Percentiles rank a stretch among this genome's conserved stretches.
phyloP scores from a whole-genome alignment of 92 coral and sea anemone genomes.

The Porites lobata region DNA sequence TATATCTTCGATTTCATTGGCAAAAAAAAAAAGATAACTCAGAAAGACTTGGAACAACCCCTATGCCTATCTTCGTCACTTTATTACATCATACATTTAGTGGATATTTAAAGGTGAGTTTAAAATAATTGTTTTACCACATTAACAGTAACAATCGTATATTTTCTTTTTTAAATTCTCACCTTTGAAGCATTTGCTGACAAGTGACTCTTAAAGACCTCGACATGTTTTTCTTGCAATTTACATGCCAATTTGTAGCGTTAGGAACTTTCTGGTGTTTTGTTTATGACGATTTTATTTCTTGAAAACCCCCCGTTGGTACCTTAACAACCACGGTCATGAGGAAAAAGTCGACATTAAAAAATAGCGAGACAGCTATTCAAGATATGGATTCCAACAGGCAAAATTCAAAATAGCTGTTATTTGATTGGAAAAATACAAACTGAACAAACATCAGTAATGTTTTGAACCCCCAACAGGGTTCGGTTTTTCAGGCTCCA shows the following conservation, averaged over 20 bases:
- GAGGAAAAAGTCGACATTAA: neutral
- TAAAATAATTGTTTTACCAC: no score
- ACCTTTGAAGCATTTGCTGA: neutral
- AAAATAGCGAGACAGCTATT: neutral
- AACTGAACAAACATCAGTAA: no score
- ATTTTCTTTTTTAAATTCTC: neutral
- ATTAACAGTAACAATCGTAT: neutral
- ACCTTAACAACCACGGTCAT: neutral
- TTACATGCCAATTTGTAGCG: neutral
- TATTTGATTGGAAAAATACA: no score
- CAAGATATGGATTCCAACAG: neutral
- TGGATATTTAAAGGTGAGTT: no score
- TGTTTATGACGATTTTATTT: neutral
- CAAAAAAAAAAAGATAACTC: no score
- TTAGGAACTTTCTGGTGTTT: constrained; percentile 3
- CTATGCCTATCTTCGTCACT: no score
- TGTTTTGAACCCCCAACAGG: no score
- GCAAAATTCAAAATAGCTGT: neutral
- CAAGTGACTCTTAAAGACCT: neutral
- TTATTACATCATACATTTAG: no score
- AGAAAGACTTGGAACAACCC: no score
- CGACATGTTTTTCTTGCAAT: neutral
- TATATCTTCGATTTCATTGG: no score
- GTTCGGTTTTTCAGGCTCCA: no score
- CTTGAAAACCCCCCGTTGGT: neutral